Percentiles rank a stretch among this genome's conserved stretches.
Conservation (phyloP, 2,113 vertebrate genomes). For the Caranx ignobilis region DNA sequence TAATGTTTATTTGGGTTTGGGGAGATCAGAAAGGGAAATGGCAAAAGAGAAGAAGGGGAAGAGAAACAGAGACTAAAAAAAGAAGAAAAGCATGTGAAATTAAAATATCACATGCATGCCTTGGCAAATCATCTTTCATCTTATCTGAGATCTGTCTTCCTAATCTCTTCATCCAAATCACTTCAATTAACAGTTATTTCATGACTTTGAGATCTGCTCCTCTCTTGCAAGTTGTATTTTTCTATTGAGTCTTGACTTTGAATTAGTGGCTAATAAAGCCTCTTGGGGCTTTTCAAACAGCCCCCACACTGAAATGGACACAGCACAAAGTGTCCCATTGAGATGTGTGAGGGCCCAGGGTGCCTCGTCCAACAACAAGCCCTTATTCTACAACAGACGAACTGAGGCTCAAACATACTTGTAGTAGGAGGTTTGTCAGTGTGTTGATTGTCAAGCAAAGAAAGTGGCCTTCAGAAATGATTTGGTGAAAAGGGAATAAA, state of each 20-base stretch:
- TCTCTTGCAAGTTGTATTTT: slow-evolving; percentile 16
- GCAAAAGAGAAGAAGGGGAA: slow-evolving; percentile 51
- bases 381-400: slow-evolving; percentile 60
- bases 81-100: slow-evolving; percentile 16
- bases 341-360: slow-evolving; percentile 54
- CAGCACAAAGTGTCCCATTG: slow-evolving; percentile 75
- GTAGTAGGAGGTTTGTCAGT: slow-evolving; percentile 72
- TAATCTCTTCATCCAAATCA: background rate
- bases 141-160: background rate
- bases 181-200: slow-evolving; percentile 1
- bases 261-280: slow-evolving; percentile 55
- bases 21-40: slow-evolving; percentile 43
- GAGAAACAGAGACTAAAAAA: slow-evolving; percentile 32
- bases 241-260: slow-evolving; percentile 24
- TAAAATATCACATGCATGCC: background rate
- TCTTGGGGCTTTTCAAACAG: slow-evolving; percentile 40
- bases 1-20: slow-evolving; percentile 74
- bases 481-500: background rate
- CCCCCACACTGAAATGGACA: slow-evolving; percentile 56
- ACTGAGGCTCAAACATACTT: slow-evolving; percentile 65
- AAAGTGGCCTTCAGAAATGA: slow-evolving; percentile 34
- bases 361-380: slow-evolving; percentile 64
- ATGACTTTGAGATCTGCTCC: slow-evolving; percentile 3
- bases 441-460: slow-evolving; percentile 61
- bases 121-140: background rate